Evolutionary conservation across 2,888 invertebrate species (phyloP).

Genomic region (Gerris lacustris): DNA sequence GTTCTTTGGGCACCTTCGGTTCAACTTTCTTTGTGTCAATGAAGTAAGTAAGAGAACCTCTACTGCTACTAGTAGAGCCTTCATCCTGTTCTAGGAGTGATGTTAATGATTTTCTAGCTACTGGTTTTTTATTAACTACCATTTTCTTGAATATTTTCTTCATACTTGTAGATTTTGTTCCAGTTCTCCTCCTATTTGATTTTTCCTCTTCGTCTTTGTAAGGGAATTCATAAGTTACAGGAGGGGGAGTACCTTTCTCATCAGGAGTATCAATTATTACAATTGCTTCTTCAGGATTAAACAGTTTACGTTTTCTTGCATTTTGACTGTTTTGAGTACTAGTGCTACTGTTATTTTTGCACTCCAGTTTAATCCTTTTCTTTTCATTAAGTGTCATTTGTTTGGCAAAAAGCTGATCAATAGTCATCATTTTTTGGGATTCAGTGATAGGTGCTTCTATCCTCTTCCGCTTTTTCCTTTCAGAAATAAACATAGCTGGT

Average conservation of each 20-base stretch:
- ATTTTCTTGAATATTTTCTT: constrained; percentile 4
- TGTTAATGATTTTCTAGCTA: constrained; percentile 13
- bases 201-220: neutral
- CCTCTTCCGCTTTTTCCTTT: neutral
- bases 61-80: neutral
- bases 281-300: constrained; percentile 15
- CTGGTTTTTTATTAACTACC: neutral
- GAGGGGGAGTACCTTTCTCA: neutral
- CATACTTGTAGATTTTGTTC: constrained; percentile 8
- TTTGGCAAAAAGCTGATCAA: neutral
- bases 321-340: neutral
- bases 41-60: constrained; percentile 21
- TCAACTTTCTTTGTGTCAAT: constrained; percentile 15
- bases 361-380: neutral
- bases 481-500: constrained; percentile 8
- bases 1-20: constrained; percentile 5
- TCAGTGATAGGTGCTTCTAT: neutral
- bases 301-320: constrained; percentile 13
- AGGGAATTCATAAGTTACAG: neutral
- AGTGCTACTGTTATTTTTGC: neutral
- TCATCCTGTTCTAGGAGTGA: constrained; percentile 17
- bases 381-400: constrained; percentile 9
- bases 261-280: neutral
- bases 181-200: neutral
- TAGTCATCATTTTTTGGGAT: neutral